These are phyloP conservation scores for Pagetopsis macropterus DNA, from an alignment of 2,797 vertebrate species.

Conservation along the genomic window DNA sequence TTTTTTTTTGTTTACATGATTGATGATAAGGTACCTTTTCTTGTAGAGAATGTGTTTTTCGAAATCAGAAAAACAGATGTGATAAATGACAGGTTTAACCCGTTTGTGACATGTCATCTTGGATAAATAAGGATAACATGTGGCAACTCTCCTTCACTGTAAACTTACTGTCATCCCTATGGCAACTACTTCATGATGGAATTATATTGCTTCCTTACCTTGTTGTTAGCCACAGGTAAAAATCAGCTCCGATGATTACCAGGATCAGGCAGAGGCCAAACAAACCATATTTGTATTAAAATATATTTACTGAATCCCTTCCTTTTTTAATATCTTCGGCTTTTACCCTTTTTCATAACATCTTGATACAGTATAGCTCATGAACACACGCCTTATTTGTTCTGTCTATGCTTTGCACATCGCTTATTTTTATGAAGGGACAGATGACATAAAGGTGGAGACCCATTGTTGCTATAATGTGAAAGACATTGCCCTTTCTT, in stretches of 20 bases:
- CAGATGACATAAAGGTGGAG: background rate
- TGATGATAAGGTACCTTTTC: conserved; percentile 34
- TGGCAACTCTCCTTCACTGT: conserved; percentile 66
- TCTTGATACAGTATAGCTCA: background rate
- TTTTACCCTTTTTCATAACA: background rate
- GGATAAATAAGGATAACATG: conserved; percentile 72
- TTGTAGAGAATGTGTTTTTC: background rate
- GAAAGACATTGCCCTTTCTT: background rate
- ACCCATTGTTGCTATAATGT: background rate
- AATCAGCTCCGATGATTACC: background rate
- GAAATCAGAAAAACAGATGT: conserved; percentile 24
- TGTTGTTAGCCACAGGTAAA: background rate
- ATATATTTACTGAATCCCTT: background rate
- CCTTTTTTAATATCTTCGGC: background rate
- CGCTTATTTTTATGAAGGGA: background rate
- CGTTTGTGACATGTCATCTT: conserved; percentile 10
- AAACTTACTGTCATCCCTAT: conserved; percentile 76
- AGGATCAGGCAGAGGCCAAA: background rate
- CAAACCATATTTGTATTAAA: background rate
- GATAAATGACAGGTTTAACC: conserved; percentile 27
- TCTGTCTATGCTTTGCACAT: background rate
- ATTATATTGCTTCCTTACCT: background rate
- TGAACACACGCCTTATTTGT: background rate
- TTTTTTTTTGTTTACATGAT: conserved; percentile 25
- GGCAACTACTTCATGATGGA: conserved; percentile 78